Evolutionary conservation across 2,113 vertebrate genomes (phyloP).

Genomic region (Oncorhynchus tshawytscha): DNA sequence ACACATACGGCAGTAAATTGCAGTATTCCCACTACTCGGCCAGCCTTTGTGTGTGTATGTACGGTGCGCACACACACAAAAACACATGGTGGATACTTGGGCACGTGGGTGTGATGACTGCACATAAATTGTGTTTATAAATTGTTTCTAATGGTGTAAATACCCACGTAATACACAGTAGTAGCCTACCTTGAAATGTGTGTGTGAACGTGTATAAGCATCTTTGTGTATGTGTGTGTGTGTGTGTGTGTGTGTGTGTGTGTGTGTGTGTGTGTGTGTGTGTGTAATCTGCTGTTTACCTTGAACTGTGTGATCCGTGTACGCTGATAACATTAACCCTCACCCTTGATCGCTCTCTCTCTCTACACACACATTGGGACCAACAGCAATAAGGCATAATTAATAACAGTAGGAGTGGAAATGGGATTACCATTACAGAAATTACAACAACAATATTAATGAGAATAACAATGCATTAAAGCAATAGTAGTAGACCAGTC

Average conservation of each 20-base stretch:
- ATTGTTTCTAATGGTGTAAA: not conserved
- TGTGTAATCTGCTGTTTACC: conserved; percentile 16
- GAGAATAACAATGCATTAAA: no score
- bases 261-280: no score
- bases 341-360: conserved; percentile 22
- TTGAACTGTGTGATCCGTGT: conserved; percentile 41
- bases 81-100: not conserved
- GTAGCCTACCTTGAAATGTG: no score
- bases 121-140: conserved; percentile 16
- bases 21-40: conserved; percentile 10
- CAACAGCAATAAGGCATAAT: no score
- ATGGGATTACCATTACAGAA: no score
- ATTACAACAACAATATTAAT: no score
- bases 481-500: no score
- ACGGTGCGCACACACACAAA: not conserved
- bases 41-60: conserved; percentile 17
- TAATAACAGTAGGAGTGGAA: no score
- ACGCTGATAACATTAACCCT: conserved; percentile 21
- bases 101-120: conserved; percentile 12
- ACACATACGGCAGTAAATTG: conserved; percentile 36
- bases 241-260: no score
- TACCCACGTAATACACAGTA: not conserved
- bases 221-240: no score
- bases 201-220: no score
- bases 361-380: no score